These are phyloP conservation scores for Penaeus monodon DNA, from an alignment of 2,888 invertebrate genomes.

Conservation along the genomic window DNA sequence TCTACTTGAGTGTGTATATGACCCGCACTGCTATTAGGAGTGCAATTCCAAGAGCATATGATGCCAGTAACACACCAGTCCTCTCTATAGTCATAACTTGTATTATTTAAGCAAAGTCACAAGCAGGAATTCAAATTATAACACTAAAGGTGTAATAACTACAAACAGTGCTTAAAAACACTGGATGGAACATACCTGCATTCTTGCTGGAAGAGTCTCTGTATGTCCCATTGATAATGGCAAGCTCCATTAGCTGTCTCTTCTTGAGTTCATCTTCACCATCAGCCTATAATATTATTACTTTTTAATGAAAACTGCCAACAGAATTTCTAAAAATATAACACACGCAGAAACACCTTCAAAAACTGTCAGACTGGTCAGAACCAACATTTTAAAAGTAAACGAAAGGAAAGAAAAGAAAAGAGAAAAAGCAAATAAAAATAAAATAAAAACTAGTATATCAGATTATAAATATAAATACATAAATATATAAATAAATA, in stretches of 20 bases:
- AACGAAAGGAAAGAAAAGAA: too few relatives aligned
- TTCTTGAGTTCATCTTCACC: slow-evolving; percentile 99
- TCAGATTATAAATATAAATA: too few relatives aligned
- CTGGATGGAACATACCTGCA: slow-evolving; percentile 37
- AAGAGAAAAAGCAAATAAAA: too few relatives aligned
- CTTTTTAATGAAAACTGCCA: too few relatives aligned
- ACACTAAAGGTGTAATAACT: slow-evolving; percentile 24
- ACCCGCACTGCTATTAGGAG: neutral
- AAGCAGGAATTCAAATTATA: slow-evolving; percentile 23
- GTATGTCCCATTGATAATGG: slow-evolving; percentile 99
- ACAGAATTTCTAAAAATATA: too few relatives aligned
- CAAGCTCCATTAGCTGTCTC: slow-evolving; percentile 99
- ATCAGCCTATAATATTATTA: slow-evolving; percentile 81
- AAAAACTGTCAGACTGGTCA: too few relatives aligned
- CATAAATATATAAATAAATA: too few relatives aligned
- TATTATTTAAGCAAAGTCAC: slow-evolving; percentile 42
- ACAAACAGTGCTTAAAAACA: neutral
- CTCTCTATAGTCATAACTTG: slow-evolving; percentile 31
- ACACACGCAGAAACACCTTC: too few relatives aligned
- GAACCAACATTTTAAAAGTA: too few relatives aligned
- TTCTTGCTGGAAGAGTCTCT: slow-evolving; percentile 90
- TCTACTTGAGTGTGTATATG: too few relatives aligned
- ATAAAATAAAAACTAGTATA: too few relatives aligned
- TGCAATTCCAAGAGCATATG: slow-evolving; percentile 14
- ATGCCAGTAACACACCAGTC: slow-evolving; percentile 31